Percentiles rank a stretch among this genome's conserved stretches.
Conservation (phyloP, 2,113 vertebrate genomes). For the Sphyrna mokarran region DNA sequence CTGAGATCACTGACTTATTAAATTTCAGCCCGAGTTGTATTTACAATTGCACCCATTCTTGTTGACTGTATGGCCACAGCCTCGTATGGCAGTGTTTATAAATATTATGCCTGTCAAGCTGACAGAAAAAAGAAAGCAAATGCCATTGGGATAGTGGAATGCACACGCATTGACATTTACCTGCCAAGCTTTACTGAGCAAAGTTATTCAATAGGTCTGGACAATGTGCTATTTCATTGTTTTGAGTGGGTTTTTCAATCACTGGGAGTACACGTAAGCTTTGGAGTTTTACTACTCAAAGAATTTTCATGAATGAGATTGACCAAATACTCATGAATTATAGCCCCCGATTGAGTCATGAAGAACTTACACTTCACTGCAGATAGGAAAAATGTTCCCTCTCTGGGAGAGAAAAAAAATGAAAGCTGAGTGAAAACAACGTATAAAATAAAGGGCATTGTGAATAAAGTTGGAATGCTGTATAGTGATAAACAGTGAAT, state of each 20-base stretch:
- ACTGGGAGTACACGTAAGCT: neutral
- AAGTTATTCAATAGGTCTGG: neutral
- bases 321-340: neutral
- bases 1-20: neutral
- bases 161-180: neutral
- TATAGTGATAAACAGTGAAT: neutral
- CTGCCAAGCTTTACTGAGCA: neutral
- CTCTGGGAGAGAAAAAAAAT: neutral
- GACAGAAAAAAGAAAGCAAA: neutral
- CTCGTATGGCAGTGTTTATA: neutral
- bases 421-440: neutral
- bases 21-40: neutral
- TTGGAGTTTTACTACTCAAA: neutral
- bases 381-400: neutral
- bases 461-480: neutral
- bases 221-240: neutral
- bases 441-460: neutral
- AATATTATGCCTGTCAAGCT: neutral
- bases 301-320: neutral
- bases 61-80: neutral
- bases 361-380: neutral
- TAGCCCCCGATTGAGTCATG: neutral
- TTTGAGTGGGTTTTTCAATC: neutral
- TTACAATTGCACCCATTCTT: neutral
- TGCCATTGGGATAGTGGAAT: neutral